phyloP scores from a whole-genome alignment of 1,140 invertebrate species.

The Leptinotarsa undecemlineata region DNA sequence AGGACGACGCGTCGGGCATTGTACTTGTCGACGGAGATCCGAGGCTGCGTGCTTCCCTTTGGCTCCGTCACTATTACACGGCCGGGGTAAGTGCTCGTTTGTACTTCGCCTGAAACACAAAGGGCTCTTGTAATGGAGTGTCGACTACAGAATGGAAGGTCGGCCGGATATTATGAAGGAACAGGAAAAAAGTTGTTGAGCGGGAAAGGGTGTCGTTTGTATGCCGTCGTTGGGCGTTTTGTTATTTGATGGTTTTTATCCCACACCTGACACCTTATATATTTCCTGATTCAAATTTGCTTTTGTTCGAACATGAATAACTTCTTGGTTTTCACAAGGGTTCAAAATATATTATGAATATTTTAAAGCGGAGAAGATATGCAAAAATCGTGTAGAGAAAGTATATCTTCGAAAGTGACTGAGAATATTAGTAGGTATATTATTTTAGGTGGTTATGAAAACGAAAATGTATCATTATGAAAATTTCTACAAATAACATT shows the following conservation, averaged over 20 bases:
- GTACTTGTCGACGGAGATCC: constrained; percentile 71
- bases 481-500: too few species aligned
- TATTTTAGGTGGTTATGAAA: too few species aligned
- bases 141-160: background rate
- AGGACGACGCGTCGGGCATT: constrained; percentile 64
- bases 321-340: too few species aligned
- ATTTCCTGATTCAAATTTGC: background rate
- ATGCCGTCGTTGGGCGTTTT: background rate
- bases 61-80: constrained; percentile 68
- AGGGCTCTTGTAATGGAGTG: constrained; percentile 41
- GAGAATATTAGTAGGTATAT: too few species aligned
- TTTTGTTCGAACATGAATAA: too few species aligned
- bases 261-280: background rate
- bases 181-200: background rate
- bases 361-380: too few species aligned
- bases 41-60: constrained; percentile 72
- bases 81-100: constrained; percentile 67
- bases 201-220: background rate
- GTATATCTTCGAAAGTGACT: too few species aligned
- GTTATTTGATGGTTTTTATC: background rate
- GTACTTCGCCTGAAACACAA: constrained; percentile 61
- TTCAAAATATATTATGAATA: too few species aligned
- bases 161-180: constrained; percentile 2
- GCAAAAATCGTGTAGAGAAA: too few species aligned
- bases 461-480: too few species aligned